Evolutionary conservation across 1,140 invertebrate species (phyloP).

Genomic region (Megathymus violae): DNA sequence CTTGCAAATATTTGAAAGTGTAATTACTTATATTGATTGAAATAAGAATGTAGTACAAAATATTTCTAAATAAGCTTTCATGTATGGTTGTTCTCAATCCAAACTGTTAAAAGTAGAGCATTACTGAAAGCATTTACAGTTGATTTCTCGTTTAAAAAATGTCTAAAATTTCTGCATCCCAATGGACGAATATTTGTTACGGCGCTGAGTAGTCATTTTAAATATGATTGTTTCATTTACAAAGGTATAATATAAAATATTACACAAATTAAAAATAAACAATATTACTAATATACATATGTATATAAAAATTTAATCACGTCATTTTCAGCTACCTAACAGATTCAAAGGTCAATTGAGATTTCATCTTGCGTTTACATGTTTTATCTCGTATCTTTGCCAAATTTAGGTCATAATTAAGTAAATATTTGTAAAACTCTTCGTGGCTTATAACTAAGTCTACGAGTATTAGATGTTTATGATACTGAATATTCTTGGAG

Average conservation of each 20-base stretch:
- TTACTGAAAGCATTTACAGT: background rate
- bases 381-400: background rate
- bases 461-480: too few species aligned
- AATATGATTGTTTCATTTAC: too few species aligned
- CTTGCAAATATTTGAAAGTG: too few species aligned
- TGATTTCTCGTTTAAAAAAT: conserved; percentile 27
- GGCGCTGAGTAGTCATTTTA: background rate
- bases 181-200: conserved; percentile 19
- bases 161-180: conserved; percentile 20
- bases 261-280: too few species aligned
- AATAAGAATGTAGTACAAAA: too few species aligned
- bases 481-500: too few species aligned
- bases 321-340: too few species aligned
- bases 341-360: background rate
- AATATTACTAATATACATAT: too few species aligned
- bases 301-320: background rate
- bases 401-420: background rate
- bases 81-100: background rate
- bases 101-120: too few species aligned
- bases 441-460: too few species aligned
- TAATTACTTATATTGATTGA: too few species aligned
- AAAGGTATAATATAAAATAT: too few species aligned
- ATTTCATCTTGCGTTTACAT: background rate
- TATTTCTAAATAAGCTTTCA: conserved; percentile 20
- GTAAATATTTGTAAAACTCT: background rate